Evolutionary conservation across 2,113 vertebrate species (phyloP), one percentile per base, ranked within the genome.

Genomic region (Cyanocitta stelleri): DNA sequence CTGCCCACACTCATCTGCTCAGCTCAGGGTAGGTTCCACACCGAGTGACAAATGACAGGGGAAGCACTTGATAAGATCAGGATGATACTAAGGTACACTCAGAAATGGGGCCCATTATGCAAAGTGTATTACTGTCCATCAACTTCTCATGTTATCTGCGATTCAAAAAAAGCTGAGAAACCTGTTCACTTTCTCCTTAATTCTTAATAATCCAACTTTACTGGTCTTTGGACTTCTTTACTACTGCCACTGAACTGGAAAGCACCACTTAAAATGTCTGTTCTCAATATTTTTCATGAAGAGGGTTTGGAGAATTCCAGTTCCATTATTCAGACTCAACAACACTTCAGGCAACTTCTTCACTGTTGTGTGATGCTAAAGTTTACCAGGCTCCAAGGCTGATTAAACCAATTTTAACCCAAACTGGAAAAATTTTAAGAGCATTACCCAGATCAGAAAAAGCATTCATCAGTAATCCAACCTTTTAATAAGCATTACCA

Each of bases 1-100:
- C 29, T 46, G 63, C n/a, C 41, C 5, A 2, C 0, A 1, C 37
- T 72, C 37, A 27, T 24, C 64, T 6, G 4, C 41, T 72, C 48
- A 41, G 3, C 16, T 64, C 51, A 43, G 1, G 0, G 17, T 3
- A 22, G 12, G n/a, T 54, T 75, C 32, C 58, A 30, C 6, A 2
- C 27, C 62, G 27, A 62, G n/a, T 10, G n/a, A 64, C 54, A 84
- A 94, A 84, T 6, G 20, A n/a, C 39, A 77, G 22, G 13, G 16
- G 7, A 73, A 41, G 14, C 17, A 18, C 18, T 19, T 64, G 5
- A 22, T 55, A 39, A 89, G 30, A 55, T n/a, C 13, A 29, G 5
- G 18, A n/a, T 68, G 66, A 85, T 51, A 16, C 35, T 37, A 41
- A 7, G 19, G 17, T 33, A 22, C 32, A 29, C 7, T 80, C n/a